Evolutionary conservation across 2,113 vertebrate genomes (phyloP).

Genomic region (Stigmatopora nigra): DNA sequence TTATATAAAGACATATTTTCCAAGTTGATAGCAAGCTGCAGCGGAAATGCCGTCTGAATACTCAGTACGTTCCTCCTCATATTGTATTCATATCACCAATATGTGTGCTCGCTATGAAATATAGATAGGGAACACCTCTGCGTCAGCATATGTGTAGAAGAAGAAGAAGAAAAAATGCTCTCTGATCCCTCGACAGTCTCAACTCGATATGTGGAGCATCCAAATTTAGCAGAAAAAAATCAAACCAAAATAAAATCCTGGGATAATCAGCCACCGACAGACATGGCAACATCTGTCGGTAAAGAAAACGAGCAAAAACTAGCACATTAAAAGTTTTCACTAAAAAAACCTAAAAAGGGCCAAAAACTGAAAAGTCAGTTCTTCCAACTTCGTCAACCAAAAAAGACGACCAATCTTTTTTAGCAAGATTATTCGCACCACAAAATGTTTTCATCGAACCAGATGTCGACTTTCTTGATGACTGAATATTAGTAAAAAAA

Average conservation of each 20-base stretch:
- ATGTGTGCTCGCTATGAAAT: constrained; percentile 31
- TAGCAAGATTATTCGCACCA: too few species aligned
- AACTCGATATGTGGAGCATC: constrained; percentile 58
- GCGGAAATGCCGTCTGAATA: not conserved
- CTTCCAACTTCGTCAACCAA: too few species aligned
- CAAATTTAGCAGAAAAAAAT: constrained; percentile 55
- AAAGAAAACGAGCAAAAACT: not conserved
- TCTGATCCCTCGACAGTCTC: constrained; percentile 34
- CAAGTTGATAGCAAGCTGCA: constrained; percentile 4
- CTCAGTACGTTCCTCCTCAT: constrained; percentile 2
- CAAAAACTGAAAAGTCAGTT: constrained; percentile 16
- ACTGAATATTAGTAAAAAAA: too few species aligned
- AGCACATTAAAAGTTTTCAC: constrained; percentile 42
- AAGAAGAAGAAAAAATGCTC: constrained; percentile 13
- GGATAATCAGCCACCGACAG: constrained; percentile 62
- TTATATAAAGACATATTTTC: not conserved
- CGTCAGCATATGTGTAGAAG: not conserved
- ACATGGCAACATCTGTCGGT: constrained; percentile 49
- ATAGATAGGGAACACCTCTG: constrained; percentile 43
- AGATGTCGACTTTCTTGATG: too few species aligned
- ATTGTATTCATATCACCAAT: constrained; percentile 16
- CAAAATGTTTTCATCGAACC: too few species aligned
- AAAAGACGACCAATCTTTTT: too few species aligned
- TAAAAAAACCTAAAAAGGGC: constrained; percentile 36
- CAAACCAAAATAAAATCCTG: constrained; percentile 23